Evolutionary conservation across 92 coral and sea anemone genomes (phyloP), one percentile per base, ranked within the genome.

Genomic region (Phenganax subtilis): DNA sequence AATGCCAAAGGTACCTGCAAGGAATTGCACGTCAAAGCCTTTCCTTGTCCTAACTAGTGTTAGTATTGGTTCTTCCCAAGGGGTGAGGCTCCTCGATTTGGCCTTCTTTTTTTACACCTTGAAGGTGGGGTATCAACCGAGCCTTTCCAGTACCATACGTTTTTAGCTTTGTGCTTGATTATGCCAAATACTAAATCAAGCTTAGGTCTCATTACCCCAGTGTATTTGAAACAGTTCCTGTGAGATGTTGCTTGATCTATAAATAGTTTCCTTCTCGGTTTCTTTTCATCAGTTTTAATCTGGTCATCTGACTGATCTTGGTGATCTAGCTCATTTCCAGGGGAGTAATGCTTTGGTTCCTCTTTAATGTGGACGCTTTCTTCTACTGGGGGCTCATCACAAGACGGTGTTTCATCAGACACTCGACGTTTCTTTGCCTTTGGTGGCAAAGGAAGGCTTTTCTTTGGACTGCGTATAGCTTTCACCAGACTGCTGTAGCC

Each of bases 201-300:
- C 66, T 64, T 80, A 30, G 84, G 84, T 51, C 84, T 80, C 11
- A 55, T 29, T 4, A 80, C 57, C 9, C 84, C 84, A 63, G 84
- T 80, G 59, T 65, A 80, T 60, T 75, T 64, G 76, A 80, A 80
- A 75, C 75, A 80, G 84, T 80, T 80, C 28, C 29, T 65, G 8
- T 64, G 17, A 10, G 27, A 64, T 64, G 84, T 80, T 53, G 84
- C 84, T 65, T 80, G 76, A 27, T 51, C 54, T 8, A 73, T 20
- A 52, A 73, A 73, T 59, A 73, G 77, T n/a, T 52, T 54, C 54
- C 77, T 73, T 10, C 77, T 20, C 12, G 1, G 27, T 59, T 1
- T 51, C 57, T 17, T 28, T 73, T 73, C 14, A 28, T 73, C 59
- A 12, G 47, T 37, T 37, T 37, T 37, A 1, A 5, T 37, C 47